A percentile compares a stretch with the other conserved stretches of the same genome.
These are phyloP conservation scores for Eublepharis macularius DNA, from an alignment of 2,113 vertebrate genomes.

Conservation along the genomic window DNA sequence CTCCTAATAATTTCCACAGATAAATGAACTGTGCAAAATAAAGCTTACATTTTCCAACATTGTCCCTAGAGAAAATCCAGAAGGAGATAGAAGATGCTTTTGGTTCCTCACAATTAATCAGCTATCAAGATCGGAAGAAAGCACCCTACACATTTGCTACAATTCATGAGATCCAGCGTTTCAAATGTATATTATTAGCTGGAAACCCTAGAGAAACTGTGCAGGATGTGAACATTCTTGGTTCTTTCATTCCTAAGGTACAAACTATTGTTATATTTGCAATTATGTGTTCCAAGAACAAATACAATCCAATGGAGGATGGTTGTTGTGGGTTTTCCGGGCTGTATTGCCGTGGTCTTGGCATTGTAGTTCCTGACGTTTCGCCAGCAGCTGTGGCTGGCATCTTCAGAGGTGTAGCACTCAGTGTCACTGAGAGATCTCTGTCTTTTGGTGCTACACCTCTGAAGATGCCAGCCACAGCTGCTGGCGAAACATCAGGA, in stretches of 20 bases:
- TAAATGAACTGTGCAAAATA: neutral
- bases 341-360: too few species aligned
- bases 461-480: too few species aligned
- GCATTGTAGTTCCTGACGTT: too few species aligned
- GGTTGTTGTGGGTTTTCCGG: too few species aligned
- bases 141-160: slow-evolving; percentile 58
- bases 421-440: too few species aligned
- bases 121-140: slow-evolving; percentile 46
- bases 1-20: neutral
- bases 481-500: too few species aligned
- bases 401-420: too few species aligned
- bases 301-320: too few species aligned
- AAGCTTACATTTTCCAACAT: neutral
- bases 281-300: too few species aligned
- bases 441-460: too few species aligned
- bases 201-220: neutral
- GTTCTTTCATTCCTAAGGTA: neutral
- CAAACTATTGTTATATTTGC: neutral
- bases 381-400: too few species aligned
- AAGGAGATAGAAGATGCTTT: slow-evolving; percentile 62
- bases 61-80: slow-evolving; percentile 45
- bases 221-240: neutral
- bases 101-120: slow-evolving; percentile 6
- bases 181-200: neutral
- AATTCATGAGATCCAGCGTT: neutral